Evolutionary conservation across 2,113 vertebrate genomes (phyloP), one percentile per base, ranked within the genome.

Genomic region (Herpailurus yagouaroundi): DNA sequence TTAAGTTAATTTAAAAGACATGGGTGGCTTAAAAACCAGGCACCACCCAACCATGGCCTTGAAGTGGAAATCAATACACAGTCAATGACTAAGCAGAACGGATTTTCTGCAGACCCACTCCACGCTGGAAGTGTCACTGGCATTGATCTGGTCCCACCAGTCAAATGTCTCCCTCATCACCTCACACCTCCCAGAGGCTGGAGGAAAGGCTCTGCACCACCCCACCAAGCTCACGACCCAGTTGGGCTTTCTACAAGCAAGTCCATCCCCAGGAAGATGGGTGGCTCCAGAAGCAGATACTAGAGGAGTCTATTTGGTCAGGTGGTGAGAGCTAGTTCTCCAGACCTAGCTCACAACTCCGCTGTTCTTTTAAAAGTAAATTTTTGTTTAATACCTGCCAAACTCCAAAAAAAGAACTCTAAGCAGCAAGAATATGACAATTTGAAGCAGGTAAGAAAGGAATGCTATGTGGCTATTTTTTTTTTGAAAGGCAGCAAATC

Each of bases 231-330:
- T 0, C 13, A 41, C 31, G n/a, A 52, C 41, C 14, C 31, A 13
- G 33, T 36, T 33, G 82, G 95, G 57, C 66, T 89, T 97, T 93
- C 95, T 95, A 95, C 50, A 96, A 91, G 89, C 55, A 98, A 96
- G 96, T 97, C 82, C 94, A 97, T 77, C 76, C 96, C 95, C 66
- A 55, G 95, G 77, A 97, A 98, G 96, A 48, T 36, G 68, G 69
- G 81, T 86, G 94, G 64, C 91, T 97, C 89, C 77, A 74, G 66
- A 98, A 96, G 71, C 95, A 96, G 63, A 93, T 38, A 77, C 36
- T 57, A 23, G 33, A 23, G 13, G 31, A 23, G 31, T 81, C 71
- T 27, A 5, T 41, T 41, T 76, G 71, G 33, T 74, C 64, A 92
- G 64, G 13, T 36, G 77, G 29, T 45, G 31, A 18, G 5, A 31